Conservation (phyloP, 2,113 vertebrate species). For the Gulo gulo region DNA sequence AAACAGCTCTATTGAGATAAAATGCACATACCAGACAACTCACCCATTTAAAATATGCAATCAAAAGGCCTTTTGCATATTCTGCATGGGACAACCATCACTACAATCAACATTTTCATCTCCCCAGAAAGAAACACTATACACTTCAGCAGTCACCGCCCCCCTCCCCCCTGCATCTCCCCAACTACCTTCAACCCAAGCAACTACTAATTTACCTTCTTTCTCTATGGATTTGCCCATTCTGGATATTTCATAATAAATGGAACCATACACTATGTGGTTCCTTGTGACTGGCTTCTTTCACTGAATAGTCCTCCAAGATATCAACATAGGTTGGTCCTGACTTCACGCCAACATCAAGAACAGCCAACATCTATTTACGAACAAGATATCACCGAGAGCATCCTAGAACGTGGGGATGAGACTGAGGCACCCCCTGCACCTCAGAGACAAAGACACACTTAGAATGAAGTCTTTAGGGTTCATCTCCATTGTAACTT, state of each 20-base stretch:
- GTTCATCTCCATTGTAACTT: neutral
- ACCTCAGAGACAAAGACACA: neutral
- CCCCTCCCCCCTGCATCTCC: neutral
- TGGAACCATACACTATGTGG: neutral
- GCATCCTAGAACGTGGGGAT: neutral
- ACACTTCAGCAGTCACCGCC: neutral
- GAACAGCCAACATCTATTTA: neutral
- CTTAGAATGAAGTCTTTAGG: neutral
- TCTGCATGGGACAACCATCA: neutral
- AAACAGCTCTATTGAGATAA: neutral
- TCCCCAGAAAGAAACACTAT: neutral
- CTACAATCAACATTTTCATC: neutral
- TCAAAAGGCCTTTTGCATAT: neutral
- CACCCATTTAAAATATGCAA: neutral
- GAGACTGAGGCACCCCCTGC: neutral
- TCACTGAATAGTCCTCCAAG: neutral
- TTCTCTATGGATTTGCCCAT: neutral
- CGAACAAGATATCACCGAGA: neutral
- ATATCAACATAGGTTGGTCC: neutral
- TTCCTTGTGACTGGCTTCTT: neutral
- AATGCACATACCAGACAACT: neutral
- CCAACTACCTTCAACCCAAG: neutral
- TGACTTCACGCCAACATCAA: neutral
- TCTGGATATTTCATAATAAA: neutral
- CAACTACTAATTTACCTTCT: neutral